Base-by-base conservation (phyloP, 2,888 invertebrate genomes). In the Camptogramma bilineatum region DNA sequence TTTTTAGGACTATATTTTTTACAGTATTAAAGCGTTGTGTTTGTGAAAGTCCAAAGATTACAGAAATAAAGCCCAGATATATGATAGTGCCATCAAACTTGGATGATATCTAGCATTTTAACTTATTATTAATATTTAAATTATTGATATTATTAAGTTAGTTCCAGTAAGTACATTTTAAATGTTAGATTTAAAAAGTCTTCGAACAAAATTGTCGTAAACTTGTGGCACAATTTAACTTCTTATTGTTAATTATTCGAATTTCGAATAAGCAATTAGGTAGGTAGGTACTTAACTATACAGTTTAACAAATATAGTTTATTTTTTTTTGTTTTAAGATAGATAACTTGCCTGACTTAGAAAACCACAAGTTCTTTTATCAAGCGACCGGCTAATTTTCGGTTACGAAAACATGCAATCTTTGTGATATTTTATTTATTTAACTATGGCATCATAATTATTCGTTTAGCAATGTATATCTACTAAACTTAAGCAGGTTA, bases 231-330 rank as follows among this genome's bases (percentile, higher is more conserved):
- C 51, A 34, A 52, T 34, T 17, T 51, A 19, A 19, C 18, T 19
- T 52, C 28, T 34, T 52, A 34, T 52, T 52, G 51, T 31, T 51
- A 31, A 31, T 34, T 17, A 28, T n/a, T n/a, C n/a, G n/a, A n/a
- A n/a, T n/a, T 52, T 44, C 39, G 34, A 39, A 51, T 51, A 51
- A n/a, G 17, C 24, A 3, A 17, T 2, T 51, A 51, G 17, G 44
- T 44, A 44, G n/a, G n/a, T n/a, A n/a, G n/a, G n/a, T n/a, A n/a
- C 16, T 16, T 44, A 44, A 44, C 8, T 44, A 7, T 44, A 44
- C 17, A 17, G 10, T 39, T 13, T 39, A 39, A 39, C 1, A 39
- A 39, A 13, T 10, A 13, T 13, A 10, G 13, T 2, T 39, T 13
- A 39, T 13, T 39, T 0, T 13, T 39, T 39, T 39, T 13, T 3